Conservation (phyloP, 2,888 invertebrate species). For the Timandra comae region DNA sequence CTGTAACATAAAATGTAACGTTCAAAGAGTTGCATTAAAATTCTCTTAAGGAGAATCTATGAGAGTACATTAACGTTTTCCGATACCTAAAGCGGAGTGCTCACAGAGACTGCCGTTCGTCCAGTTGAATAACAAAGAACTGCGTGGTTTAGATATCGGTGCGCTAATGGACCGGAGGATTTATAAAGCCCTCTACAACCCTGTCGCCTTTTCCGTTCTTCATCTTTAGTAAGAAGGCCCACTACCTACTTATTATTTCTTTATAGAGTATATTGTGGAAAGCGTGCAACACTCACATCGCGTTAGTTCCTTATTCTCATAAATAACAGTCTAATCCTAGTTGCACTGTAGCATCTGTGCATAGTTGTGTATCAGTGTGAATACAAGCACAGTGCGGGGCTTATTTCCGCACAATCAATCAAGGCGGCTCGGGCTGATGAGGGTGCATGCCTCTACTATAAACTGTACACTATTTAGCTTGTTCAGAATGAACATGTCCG, state of each 20-base stretch:
- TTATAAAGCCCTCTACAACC: conserved; percentile 51
- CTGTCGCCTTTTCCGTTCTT: conserved; percentile 26
- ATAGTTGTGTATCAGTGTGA: conserved; percentile 28
- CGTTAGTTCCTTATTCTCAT: conserved; percentile 17
- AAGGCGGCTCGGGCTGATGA: conserved; percentile 46
- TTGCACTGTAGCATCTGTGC: conserved; percentile 14
- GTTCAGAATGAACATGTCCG: conserved; percentile 41
- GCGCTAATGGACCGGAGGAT: conserved; percentile 63
- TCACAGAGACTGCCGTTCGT: conserved; percentile 38
- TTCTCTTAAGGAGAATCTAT: too few species aligned
- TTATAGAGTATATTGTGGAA: conserved; percentile 4
- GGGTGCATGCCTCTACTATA: conserved; percentile 47
- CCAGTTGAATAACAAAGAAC: conserved; percentile 70
- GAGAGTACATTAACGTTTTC: conserved; percentile 68
- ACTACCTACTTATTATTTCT: conserved; percentile 5
- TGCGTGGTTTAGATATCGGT: conserved; percentile 63
- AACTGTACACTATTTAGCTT: conserved; percentile 45
- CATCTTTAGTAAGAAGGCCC: conserved; percentile 9
- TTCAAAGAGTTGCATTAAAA: too few species aligned
- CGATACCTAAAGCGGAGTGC: conserved; percentile 67
- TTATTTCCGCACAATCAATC: conserved; percentile 69
- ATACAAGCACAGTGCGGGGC: conserved; percentile 38
- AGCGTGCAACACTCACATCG: conserved; percentile 6
- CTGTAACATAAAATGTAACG: too few species aligned
- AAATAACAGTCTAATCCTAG: conserved; percentile 20